Base-by-base conservation (phyloP, 2,888 invertebrate genomes). In the Tigriopus californicus region DNA sequence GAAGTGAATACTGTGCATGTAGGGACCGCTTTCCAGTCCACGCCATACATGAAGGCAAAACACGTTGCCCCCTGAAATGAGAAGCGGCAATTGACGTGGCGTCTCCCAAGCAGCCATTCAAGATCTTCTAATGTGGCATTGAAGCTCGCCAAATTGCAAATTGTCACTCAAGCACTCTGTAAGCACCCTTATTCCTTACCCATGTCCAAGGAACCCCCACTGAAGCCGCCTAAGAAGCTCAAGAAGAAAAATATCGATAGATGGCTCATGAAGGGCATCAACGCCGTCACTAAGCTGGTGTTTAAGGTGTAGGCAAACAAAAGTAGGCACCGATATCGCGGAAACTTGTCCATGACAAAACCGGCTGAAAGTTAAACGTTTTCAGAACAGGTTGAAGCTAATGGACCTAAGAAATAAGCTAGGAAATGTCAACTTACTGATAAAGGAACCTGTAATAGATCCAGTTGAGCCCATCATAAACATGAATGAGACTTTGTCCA, bases 1-100 rank as follows among this genome's bases (percentile, higher is more conserved):
- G 22, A 56, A 56, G 24, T 56, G 56, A 41, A 56, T 40, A 20
- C 41, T 42, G 22, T 56, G 56, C 56, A 56, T 42, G 24, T 56
- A 56, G 44, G 56, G 56, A 13, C 56, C 56, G 8, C 42, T n/a
- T n/a, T 56, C 56, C 10, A 20, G 10, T 20, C 42, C 42, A 2
- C 20, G 41, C 54, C 54, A 53, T 3, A 42, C 11, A 42, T 56
- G 20, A 10, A 56, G 22, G 8, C n/a, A 18, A 10, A 56, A n/a
- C 13, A 56, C 56, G 13, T 56, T 40, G 3, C 42, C 56, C 5
- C 42, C 56, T 22, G 5, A 12, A 51, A 15, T 33, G 8, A 8
- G 33, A 33, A 8, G 3, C 8, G 3, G 33, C 33, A 33, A 33
- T 3, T 33, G 33, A 33, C 4, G n/a, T n/a, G n/a, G n/a, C n/a